Evolutionary conservation across 2,797 vertebrate genomes (phyloP), one percentile per base, ranked within the genome.

Genomic region (Epinephelus coioides): DNA sequence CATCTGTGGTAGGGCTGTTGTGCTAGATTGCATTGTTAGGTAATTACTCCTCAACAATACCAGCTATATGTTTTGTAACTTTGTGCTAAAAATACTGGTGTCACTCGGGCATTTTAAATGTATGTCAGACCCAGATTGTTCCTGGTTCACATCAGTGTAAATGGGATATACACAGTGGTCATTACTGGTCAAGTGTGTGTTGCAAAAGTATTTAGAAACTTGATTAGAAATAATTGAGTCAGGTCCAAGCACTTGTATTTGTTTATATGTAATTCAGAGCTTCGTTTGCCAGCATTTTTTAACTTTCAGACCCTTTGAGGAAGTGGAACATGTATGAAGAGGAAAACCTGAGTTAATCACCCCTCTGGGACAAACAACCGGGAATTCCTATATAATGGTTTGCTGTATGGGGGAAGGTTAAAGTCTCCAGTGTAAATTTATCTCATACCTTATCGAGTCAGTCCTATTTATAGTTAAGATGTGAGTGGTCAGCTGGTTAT

Each of bases 261-360:
- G 70, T 89, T 87, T 83, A 77, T 54, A 62, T 59, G n/a, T 38
- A 40, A 55, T 59, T 18, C 50, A 23, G 63, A 54, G n/a, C 54
- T 68, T 59, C 18, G 54, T 79, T 86, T 71, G 17, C 59, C 46
- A 65, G 65, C 19, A n/a, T 54, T 77, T 57, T 51, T 69, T 77
- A 73, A 81, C 79, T 55, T 83, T 72, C 19, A 77, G 63, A 60
- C 69, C 66, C 34, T 47, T 65, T 43, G 38, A 83, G 87, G 88
- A 92, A 86, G 73, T 82, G 71, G 80, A 87, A 76, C 67, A 72
- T 57, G 43, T 81, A 84, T 55, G 46, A 60, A 77, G 72, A 88
- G 86, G 88, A 79, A 88, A 78, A 44, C 12, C 67, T 54, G 34
- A 68, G 87, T 91, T 30, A 82, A 88, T 90, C 69, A 79, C 44